Conservation (phyloP, 2,113 vertebrate species). For the Triplophysa tibetana region DNA sequence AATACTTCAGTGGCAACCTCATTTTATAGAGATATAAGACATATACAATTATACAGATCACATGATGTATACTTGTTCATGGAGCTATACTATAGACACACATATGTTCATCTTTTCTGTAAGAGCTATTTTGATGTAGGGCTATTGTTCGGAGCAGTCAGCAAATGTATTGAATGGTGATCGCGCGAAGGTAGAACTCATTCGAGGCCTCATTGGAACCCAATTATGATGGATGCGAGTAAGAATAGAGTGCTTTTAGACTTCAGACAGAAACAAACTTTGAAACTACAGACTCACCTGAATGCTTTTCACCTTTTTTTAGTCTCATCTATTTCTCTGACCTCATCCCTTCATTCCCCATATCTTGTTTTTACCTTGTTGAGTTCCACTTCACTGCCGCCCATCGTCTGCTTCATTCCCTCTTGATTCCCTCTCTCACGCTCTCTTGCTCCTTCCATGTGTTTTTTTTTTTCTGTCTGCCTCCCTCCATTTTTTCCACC, state of each 20-base stretch:
- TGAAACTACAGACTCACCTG: constrained; percentile 14
- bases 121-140: constrained; percentile 22
- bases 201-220: constrained; percentile 71
- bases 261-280: constrained; percentile 41
- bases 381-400: constrained; percentile 11
- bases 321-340: not conserved
- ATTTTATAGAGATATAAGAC: not conserved
- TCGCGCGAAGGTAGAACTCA: constrained; percentile 62
- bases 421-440: constrained; percentile 1
- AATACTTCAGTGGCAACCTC: no score
- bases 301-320: constrained; percentile 28
- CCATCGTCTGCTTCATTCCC: constrained; percentile 19
- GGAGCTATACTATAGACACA: not conserved
- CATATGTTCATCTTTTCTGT: not conserved
- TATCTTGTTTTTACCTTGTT: not conserved
- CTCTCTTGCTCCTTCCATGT: not conserved
- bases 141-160: constrained; percentile 44
- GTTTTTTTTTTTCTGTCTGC: not conserved
- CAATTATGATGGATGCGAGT: constrained; percentile 62
- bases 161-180: constrained; percentile 56
- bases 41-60: not conserved
- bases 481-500: not conserved
- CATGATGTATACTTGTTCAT: not conserved
- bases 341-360: constrained; percentile 26
- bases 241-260: constrained; percentile 60